Base-by-base conservation (phyloP, 1,140 invertebrate species). In the Drosophila varians region DNA sequence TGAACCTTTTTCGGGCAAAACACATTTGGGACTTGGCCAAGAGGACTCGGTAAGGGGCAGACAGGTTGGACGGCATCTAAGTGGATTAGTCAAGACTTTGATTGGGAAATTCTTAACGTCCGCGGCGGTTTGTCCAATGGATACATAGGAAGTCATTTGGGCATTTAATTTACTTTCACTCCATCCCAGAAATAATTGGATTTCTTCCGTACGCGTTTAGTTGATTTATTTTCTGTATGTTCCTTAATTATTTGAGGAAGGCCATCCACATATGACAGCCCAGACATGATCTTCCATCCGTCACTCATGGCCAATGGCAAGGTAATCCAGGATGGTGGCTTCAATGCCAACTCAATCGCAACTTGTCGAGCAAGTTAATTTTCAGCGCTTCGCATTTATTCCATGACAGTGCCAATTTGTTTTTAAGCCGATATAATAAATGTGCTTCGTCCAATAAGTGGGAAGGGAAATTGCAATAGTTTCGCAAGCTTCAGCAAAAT, bases 1-100 rank as follows among this genome's bases (percentile, higher is more conserved):
- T 77, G 53, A 52, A 74, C 61, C 80, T 69, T 79, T 83, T 83
- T 86, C 69, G 80, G 80, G 52, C 64, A 70, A 60, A 73, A 54
- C 70, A 42, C 70, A 83, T 83, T 58, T 70, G 38, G 47, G 71
- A 47, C 48, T 72, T 75, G 57, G 70, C 21, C 36, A 48, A 72
- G 61, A 77, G 57, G 57, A 66, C 43, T 65, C 71, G 51, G 65
- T 14, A 53, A 21, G 42, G 25, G 58, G 34, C 36, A 65, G 62
- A 53, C 60, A 53, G 61, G 45, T 51, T 66, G 62, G 58, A 66
- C 46, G 19, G 38, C 47, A 60, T 60, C 51, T 65, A 75, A 57
- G 64, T 70, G 70, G 77, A 79, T 65, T 79, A 60, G 58, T 60
- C 58, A 60, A 65, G 60, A 56, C 52, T 40, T 65, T 71, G 52